Evolutionary conservation across 1,140 invertebrate species (phyloP).

Genomic region (Musca domestica): DNA sequence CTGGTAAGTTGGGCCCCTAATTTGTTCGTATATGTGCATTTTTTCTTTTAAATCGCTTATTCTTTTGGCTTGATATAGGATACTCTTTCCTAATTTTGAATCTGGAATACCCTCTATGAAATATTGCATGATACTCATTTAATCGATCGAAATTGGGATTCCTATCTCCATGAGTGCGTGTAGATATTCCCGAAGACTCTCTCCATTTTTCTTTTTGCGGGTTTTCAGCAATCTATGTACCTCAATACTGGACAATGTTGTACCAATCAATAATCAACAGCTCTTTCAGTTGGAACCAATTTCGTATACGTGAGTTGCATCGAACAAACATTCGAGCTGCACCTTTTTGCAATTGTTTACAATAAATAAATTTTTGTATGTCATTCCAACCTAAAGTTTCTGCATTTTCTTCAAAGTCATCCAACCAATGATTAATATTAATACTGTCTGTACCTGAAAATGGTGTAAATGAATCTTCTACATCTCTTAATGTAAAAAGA

Average conservation of each 20-base stretch:
- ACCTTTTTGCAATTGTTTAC: slow-evolving; percentile 10
- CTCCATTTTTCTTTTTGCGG: neutral
- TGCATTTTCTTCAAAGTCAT: neutral
- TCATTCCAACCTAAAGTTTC: slow-evolving; percentile 2
- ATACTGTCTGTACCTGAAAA: neutral
- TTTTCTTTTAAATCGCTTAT: slow-evolving; percentile 13
- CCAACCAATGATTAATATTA: neutral
- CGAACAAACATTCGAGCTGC: slow-evolving; percentile 18
- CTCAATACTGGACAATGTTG: slow-evolving; percentile 1
- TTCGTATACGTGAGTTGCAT: slow-evolving; percentile 4
- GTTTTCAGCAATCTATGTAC: slow-evolving; percentile 9
- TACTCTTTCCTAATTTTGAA: slow-evolving; percentile 15
- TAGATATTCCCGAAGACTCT: slow-evolving; percentile 12
- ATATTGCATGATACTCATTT: slow-evolving; percentile 10
- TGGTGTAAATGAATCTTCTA: neutral
- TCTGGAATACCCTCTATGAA: slow-evolving; percentile 26
- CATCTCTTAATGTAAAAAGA: neutral
- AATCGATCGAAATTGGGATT: slow-evolving; percentile 11
- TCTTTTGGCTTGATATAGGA: slow-evolving; percentile 11
- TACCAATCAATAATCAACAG: slow-evolving; percentile 4
- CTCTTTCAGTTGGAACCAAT: neutral
- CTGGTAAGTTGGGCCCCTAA: too few relatives aligned
- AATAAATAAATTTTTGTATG: slow-evolving; percentile 19
- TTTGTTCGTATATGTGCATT: too few relatives aligned
- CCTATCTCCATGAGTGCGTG: slow-evolving; percentile 15